Conservation (phyloP, 1,140 invertebrate genomes). For the Agrypnia vestita region DNA sequence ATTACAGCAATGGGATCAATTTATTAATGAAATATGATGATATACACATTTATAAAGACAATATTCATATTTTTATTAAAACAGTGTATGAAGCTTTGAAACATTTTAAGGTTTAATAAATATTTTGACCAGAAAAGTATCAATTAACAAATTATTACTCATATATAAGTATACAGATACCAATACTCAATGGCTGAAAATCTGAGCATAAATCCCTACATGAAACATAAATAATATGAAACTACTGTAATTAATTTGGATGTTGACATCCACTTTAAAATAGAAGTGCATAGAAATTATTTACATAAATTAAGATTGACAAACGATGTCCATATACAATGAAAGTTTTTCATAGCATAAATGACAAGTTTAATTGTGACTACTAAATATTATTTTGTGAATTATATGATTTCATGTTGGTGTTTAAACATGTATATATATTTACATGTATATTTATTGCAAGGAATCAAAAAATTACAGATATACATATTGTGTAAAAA, state of each 20-base stretch:
- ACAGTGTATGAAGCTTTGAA: too few relatives aligned
- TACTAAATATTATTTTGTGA: neutral
- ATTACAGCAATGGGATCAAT: slow-evolving; percentile 26
- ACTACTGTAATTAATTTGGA: too few relatives aligned
- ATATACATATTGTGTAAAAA: neutral
- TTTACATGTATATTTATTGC: slow-evolving; percentile 43
- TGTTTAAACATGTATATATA: neutral
- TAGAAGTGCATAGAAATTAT: too few relatives aligned
- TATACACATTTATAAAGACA: slow-evolving; percentile 35
- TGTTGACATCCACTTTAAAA: too few relatives aligned
- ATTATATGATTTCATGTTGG: neutral
- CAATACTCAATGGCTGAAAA: too few relatives aligned
- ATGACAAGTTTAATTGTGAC: neutral
- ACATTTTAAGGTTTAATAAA: too few relatives aligned
- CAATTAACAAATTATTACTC: too few relatives aligned
- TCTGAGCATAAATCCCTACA: too few relatives aligned
- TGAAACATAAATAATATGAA: too few relatives aligned
- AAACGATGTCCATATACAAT: neutral
- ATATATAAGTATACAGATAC: too few relatives aligned
- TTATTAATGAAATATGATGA: slow-evolving; percentile 8
- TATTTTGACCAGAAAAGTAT: too few relatives aligned
- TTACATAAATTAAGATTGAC: too few relatives aligned
- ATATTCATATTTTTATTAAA: neutral
- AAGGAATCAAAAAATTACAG: slow-evolving; percentile 49
- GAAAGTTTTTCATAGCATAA: neutral